Evolutionary conservation across 2,113 vertebrate genomes (phyloP).

Genomic region (Apteryx owenii): DNA sequence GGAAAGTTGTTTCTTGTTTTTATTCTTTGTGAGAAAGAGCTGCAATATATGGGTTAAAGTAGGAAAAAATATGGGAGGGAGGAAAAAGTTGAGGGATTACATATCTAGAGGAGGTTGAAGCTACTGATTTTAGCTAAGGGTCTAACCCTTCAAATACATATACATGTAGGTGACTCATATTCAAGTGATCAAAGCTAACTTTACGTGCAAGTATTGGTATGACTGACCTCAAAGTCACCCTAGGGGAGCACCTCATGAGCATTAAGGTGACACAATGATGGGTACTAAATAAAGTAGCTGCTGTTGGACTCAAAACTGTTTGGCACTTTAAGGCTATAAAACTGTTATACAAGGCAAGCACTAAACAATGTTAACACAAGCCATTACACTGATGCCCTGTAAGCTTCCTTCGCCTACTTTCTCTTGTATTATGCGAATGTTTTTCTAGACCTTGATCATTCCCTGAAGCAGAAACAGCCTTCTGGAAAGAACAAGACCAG

Average conservation of each 20-base stretch:
- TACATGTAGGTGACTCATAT: accelerated
- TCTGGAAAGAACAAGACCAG: background rate
- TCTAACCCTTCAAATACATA: background rate
- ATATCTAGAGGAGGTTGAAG: background rate
- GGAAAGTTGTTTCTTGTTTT: background rate
- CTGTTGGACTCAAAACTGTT: background rate
- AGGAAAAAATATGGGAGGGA: background rate
- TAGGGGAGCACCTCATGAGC: background rate
- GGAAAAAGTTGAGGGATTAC: background rate
- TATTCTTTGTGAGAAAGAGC: background rate
- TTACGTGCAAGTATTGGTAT: background rate
- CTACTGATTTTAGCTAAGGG: background rate
- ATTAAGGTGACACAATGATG: background rate
- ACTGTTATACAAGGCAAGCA: background rate
- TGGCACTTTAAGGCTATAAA: background rate
- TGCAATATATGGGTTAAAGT: background rate
- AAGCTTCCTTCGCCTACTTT: background rate
- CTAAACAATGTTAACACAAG: background rate
- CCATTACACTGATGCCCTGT: background rate
- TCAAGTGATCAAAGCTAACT: background rate
- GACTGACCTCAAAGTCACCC: background rate
- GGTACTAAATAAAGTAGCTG: background rate
- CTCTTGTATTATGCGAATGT: background rate
- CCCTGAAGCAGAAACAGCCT: conserved; percentile 2
- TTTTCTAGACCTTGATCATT: background rate